Conservation (phyloP, 2,888 invertebrate species). For the Tipula confusa region DNA sequence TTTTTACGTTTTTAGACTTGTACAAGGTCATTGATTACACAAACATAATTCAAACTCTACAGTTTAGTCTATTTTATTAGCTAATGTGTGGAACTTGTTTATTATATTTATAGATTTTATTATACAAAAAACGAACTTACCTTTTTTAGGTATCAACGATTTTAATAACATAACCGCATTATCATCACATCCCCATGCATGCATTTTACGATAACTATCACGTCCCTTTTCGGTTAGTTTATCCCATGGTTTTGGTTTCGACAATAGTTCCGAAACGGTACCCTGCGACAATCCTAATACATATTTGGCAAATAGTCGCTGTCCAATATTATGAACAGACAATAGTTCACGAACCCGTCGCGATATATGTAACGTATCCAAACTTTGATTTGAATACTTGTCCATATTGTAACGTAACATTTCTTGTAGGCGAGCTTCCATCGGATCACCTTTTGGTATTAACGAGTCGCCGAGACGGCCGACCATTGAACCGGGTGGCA, state of each 20-base stretch:
- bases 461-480: slow-evolving; percentile 82
- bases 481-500: slow-evolving; percentile 76
- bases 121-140: slow-evolving; percentile 63
- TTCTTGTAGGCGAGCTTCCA: slow-evolving; percentile 89
- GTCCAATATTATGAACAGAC: slow-evolving; percentile 97
- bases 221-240: slow-evolving; percentile 98
- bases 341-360: slow-evolving; percentile 88
- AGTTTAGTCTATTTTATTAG: not conserved
- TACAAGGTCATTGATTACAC: not conserved
- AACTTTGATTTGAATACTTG: slow-evolving; percentile 87
- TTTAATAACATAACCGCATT: slow-evolving; percentile 95
- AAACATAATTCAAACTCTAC: not conserved
- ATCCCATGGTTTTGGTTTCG: slow-evolving; percentile 99
- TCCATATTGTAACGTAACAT: slow-evolving; percentile 94
- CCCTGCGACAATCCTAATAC: slow-evolving; percentile 95
- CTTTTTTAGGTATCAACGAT: slow-evolving; percentile 96
- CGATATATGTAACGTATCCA: slow-evolving; percentile 93
- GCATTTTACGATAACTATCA: slow-evolving; percentile 99
- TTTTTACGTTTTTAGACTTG: not conserved
- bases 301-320: slow-evolving; percentile 97
- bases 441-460: slow-evolving; percentile 88
- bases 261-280: slow-evolving; percentile 94
- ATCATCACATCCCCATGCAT: slow-evolving; percentile 98
- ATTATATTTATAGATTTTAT: not conserved
- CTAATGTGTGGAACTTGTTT: not conserved